phyloP scores from a whole-genome alignment of 2,888 invertebrate genomes.

The Netelia melanura region DNA sequence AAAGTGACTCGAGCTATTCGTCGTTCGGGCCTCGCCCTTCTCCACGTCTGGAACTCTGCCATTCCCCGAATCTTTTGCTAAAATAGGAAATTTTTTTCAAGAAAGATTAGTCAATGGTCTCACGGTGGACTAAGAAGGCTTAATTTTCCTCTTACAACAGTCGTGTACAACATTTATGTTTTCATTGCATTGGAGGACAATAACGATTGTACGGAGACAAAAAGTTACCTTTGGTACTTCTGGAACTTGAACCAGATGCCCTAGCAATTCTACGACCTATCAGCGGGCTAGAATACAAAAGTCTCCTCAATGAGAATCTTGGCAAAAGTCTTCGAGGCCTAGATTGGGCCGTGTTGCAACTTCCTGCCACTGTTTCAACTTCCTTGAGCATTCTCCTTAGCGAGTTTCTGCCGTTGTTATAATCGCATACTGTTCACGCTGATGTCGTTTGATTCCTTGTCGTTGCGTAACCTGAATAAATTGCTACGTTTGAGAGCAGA shows the following conservation, averaged over 20 bases:
- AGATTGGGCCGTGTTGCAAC: constrained; percentile 79
- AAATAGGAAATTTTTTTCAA: constrained; percentile 51
- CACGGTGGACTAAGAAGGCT: not conserved
- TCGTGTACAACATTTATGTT: no score
- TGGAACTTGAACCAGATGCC: constrained; percentile 77
- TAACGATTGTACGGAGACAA: not conserved
- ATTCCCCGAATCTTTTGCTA: constrained; percentile 85
- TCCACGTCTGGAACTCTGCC: constrained; percentile 84
- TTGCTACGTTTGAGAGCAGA: constrained; percentile 38
- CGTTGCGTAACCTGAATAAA: constrained; percentile 75
- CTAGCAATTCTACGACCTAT: constrained; percentile 87
- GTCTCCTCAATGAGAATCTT: constrained; percentile 89
- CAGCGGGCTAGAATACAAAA: constrained; percentile 90
- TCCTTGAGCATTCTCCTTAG: constrained; percentile 81
- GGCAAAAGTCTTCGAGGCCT: constrained; percentile 83
- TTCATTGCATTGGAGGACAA: no score
- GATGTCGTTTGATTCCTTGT: constrained; percentile 62
- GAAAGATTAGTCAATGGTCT: no score
- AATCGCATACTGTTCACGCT: constrained; percentile 65
- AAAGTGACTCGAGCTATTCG: constrained; percentile 81
- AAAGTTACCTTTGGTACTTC: constrained; percentile 79
- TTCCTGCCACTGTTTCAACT: constrained; percentile 79
- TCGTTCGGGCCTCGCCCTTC: constrained; percentile 83
- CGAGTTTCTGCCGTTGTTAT: constrained; percentile 58
- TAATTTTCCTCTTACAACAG: no score